A percentile compares a stretch with the other conserved stretches of the same genome.
These are phyloP conservation scores for Drosophila elegans DNA, from an alignment of 1,140 invertebrate species.

Conservation along the genomic window DNA sequence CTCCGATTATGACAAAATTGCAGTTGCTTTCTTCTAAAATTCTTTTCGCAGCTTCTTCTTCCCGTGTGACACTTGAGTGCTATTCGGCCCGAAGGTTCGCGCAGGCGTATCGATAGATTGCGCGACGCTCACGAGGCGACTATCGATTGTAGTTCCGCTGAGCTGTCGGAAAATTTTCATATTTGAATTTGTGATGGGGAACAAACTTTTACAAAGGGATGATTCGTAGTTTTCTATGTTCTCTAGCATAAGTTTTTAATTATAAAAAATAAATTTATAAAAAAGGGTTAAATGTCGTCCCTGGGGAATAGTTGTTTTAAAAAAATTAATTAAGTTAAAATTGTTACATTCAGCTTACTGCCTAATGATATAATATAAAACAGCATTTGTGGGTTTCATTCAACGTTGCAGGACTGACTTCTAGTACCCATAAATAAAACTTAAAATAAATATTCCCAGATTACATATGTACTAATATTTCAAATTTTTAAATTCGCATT, in stretches of 20 bases:
- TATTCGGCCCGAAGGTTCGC: slow-evolving; percentile 27
- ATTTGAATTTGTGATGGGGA: neutral
- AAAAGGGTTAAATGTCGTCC: no score
- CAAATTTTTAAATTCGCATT: neutral
- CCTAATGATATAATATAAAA: no score
- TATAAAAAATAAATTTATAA: no score
- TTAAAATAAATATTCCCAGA: neutral
- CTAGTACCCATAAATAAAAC: no score
- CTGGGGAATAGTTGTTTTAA: no score
- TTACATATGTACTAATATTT: neutral
- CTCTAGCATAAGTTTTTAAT: no score
- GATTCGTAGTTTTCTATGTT: neutral
- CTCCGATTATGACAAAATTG: slow-evolving; percentile 69
- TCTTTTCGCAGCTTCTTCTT: slow-evolving; percentile 79
- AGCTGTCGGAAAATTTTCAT: neutral
- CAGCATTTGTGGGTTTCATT: no score
- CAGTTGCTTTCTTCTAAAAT: slow-evolving; percentile 72
- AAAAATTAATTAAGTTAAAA: no score
- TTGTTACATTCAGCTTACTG: no score
- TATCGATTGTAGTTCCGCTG: neutral
- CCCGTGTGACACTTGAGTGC: slow-evolving; percentile 37
- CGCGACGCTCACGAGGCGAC: neutral
- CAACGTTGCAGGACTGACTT: no score
- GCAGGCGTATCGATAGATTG: slow-evolving; percentile 12
- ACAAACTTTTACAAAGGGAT: neutral